phyloP scores from a whole-genome alignment of 2,113 vertebrate species.

The Pedionomus torquatus region DNA sequence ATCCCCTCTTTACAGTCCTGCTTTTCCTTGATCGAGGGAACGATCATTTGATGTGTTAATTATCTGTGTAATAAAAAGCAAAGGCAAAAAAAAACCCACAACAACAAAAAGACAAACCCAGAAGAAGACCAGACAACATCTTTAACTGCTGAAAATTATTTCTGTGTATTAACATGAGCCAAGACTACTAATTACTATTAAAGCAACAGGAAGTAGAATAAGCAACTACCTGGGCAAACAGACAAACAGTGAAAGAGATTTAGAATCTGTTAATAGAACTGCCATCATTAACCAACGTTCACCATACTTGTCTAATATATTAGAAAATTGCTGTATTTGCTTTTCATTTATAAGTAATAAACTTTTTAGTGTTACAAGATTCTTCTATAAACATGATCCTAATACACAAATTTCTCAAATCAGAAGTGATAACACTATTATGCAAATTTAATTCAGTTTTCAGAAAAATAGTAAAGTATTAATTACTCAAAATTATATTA shows the following conservation, averaged over 20 bases:
- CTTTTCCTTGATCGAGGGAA: conserved; percentile 61
- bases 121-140: neutral
- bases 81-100: conserved; percentile 46
- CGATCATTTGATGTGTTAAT: conserved; percentile 55
- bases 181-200: neutral
- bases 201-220: neutral
- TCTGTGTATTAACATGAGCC: neutral
- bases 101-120: no score
- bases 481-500: neutral
- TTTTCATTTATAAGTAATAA: neutral
- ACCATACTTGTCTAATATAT: neutral
- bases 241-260: neutral
- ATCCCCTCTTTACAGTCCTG: conserved; percentile 60
- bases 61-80: conserved; percentile 59
- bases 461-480: neutral
- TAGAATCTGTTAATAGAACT: neutral
- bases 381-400: neutral
- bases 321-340: neutral
- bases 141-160: conserved; percentile 23
- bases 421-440: neutral
- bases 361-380: neutral
- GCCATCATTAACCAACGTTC: neutral
- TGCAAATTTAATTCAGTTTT: neutral
- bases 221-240: neutral
- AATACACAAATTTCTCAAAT: neutral